Conservation (phyloP, 2,797 vertebrate species). For the Chrysolophus pictus region DNA sequence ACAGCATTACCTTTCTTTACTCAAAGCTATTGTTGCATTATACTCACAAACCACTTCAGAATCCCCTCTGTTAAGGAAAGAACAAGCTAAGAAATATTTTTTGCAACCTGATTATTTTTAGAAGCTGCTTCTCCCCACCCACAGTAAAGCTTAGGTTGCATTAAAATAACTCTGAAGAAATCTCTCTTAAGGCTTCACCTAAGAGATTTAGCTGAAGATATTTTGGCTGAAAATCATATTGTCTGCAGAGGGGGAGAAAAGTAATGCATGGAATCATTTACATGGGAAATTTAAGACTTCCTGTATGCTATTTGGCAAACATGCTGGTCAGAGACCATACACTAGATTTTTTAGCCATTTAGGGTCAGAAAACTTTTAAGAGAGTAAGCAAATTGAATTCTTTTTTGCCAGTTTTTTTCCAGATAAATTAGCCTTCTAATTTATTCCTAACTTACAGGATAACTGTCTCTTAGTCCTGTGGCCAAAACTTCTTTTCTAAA, state of each 20-base stretch:
- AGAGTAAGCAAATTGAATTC: rapidly evolving
- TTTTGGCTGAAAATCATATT: not conserved
- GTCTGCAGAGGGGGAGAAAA: not conserved
- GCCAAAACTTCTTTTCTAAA: not conserved
- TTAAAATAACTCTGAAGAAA: conserved; percentile 20
- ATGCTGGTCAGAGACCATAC: not conserved
- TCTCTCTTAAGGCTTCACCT: not conserved
- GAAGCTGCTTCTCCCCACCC: not conserved
- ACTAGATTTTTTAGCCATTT: not conserved
- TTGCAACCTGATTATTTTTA: not conserved
- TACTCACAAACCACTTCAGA: not conserved
- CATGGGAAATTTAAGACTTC: not conserved
- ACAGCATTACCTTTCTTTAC: not conserved
- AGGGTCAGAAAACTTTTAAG: not conserved
- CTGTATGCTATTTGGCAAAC: not conserved
- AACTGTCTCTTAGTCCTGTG: not conserved
- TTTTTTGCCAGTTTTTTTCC: not conserved
- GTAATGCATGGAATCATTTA: not conserved
- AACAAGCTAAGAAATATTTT: not conserved
- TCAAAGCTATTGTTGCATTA: not conserved
- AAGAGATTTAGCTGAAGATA: not conserved
- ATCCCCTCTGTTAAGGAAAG: not conserved
- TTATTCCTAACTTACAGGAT: not conserved
- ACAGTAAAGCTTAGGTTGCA: not conserved
- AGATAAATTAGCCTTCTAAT: rapidly evolving